These are phyloP conservation scores for human (Homo sapiens) DNA, from an alignment of 2,113 vertebrate genomes.

Conservation along the genomic window GRCh38 chr6:161853501-161854000, in stretches of 20 bases:
- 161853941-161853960: neutral
- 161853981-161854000: too few species aligned
- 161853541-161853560: constrained; percentile 15
- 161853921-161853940: neutral
- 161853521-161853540: neutral
- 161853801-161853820: neutral
- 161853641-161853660: constrained; percentile 41
- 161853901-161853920: neutral
- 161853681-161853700: neutral
- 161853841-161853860: neutral
- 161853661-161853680: constrained; percentile 5
- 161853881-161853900: too few species aligned
- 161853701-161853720: too few species aligned
- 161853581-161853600: constrained; percentile 5
- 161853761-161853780: neutral
- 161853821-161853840: neutral
- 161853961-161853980: neutral
- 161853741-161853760: neutral
- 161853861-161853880: neutral
- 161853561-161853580: neutral
- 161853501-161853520: constrained; percentile 43
- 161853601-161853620: constrained; percentile 53
- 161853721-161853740: neutral
- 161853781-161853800: neutral
- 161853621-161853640: neutral